Evolutionary conservation across 2,113 vertebrate species (phyloP).

Genomic region (Megalops atlanticus): DNA sequence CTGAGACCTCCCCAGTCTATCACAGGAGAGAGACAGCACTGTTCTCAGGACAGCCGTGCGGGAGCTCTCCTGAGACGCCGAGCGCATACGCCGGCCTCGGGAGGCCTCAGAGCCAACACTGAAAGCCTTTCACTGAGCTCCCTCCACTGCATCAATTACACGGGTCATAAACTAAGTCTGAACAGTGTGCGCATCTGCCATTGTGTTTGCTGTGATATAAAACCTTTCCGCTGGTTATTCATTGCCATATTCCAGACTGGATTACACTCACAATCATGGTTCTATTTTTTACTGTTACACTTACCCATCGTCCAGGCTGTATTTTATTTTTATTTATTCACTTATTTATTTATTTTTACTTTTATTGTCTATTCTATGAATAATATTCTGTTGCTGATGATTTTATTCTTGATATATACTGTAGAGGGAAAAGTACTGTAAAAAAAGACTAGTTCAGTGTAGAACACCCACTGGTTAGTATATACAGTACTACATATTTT

Average conservation of each 20-base stretch:
- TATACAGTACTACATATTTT: neutral
- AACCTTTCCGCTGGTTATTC: neutral
- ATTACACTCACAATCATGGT: conserved; percentile 5
- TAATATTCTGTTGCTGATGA: neutral
- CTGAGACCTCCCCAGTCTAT: too few species aligned
- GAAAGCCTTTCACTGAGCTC: neutral
- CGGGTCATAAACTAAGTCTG: conserved; percentile 1
- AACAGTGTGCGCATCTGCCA: neutral
- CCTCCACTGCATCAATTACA: conserved; percentile 4
- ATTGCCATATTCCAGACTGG: neutral
- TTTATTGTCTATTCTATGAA: neutral
- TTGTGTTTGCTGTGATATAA: neutral
- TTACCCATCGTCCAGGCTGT: neutral
- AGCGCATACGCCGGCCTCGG: neutral
- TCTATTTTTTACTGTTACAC: neutral
- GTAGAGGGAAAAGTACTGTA: neutral
- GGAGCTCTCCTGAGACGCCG: neutral
- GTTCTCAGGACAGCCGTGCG: neutral
- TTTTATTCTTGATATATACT: neutral
- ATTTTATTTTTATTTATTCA: neutral
- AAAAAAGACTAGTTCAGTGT: neutral
- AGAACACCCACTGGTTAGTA: neutral
- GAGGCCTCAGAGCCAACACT: neutral
- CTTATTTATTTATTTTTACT: conserved; percentile 7
- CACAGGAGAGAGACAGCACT: conserved; percentile 1